Evolutionary conservation across 2,113 vertebrate genomes (phyloP), one percentile per base, ranked within the genome.

Genomic region (Chamaea fasciata): DNA sequence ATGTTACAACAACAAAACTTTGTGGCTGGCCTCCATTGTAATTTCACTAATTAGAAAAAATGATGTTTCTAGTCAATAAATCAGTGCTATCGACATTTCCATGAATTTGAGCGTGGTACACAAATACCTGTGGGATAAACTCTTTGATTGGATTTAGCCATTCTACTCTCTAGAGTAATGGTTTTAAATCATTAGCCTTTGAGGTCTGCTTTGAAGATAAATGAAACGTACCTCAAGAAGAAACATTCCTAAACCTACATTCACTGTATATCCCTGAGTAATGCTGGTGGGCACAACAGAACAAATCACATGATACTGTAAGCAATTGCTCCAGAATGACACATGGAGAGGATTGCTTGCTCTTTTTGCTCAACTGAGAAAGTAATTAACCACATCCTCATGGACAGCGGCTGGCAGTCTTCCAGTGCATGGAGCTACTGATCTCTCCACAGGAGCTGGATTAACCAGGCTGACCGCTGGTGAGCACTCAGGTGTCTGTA

Each of bases 21-120:
- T 3, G 31, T 52, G 80, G 49, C 71, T 88, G 47, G 17, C 33
- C 39, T 37, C 37, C 15, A 22, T 0, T 77, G 44, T 77, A 83
- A 89, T 64, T 79, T 53, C 56, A 39, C 24, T 96, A 88, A 89
- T 91, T 77, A 74, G 50, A 83, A 90, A 91, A 91, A 89, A 91
- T 75, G 7, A 76, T 10, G 41, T 77, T 92, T 85, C 67, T 44
- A 69, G 63, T 67, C 56, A 57, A 83, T 88, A 81, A 81, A 83
- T 76, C 52, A 64, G 50, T 21, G 14, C 42, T 70, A 90, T 30
- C 2, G 35, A 63, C 60, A 87, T 59, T 78, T 90, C 42, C n/a
- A 55, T 75, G 82, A 53, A 63, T 80, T 88, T 90, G 75, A 75
- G 23, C 41, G 78, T 83, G 41, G 23, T 42, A 80, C 59, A 79